Evolutionary conservation across 1,140 invertebrate species (phyloP), one percentile per base, ranked within the genome.

Genomic region (Drosophila miranda): DNA sequence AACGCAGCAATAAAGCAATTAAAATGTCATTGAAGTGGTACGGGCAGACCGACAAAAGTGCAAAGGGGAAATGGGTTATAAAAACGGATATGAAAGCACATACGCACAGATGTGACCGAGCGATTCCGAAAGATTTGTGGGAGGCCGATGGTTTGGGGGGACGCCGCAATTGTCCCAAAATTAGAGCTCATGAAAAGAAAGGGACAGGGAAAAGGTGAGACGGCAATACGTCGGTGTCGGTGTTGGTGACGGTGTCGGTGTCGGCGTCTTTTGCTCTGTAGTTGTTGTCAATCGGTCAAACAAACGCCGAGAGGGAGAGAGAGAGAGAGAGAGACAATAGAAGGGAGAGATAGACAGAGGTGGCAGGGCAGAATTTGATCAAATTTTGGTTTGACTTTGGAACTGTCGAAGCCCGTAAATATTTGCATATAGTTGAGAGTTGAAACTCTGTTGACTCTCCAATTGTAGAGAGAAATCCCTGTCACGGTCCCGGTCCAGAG

Each of bases 21-120:
- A 86, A 86, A 86, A 86, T 87, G 81, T 86, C 81, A 86, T 87
- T 86, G 81, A 70, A 74, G 54, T 75, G 74, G 50, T 50, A 44
- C 55, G 41, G 26, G 48, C 38, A 9, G 8, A 66, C 34, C 34
- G 34, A 43, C 21, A 42, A 49, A 53, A 28, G 26, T 46, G 16
- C 55, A 78, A 74, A 73, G 77, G 78, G 81, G 81, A 86, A 86
- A 81, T 87, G 78, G 61, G 82, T 86, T 77, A 86, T 86, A 86
- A 87, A 86, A 86, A 86, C 81, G 81, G 81, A 86, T 86, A 86
- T 81, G 74, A 78, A 86, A 64, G 60, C 72, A 23, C 5, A 4
- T 30, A 80, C 49, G 34, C 42, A 53, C 50, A 54, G 43, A 60
- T 53, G 52, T 60, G 62, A 61, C 51, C 16, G 16, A 16, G 16